phyloP scores from a whole-genome alignment of 1,140 invertebrate species.

The Drosophila erecta region DNA sequence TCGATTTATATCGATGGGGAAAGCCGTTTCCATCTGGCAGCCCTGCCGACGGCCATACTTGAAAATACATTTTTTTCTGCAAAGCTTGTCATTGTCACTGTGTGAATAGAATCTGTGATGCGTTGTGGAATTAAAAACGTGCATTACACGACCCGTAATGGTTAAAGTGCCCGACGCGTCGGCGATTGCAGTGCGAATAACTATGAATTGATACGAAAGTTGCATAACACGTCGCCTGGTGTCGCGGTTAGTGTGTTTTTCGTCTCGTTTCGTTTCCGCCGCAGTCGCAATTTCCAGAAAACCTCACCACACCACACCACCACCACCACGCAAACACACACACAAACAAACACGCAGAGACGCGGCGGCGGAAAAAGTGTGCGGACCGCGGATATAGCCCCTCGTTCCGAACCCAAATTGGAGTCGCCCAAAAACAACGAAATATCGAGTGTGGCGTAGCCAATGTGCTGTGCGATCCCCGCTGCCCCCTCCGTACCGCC shows the following conservation, averaged over 20 bases:
- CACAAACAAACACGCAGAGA: constrained; percentile 27
- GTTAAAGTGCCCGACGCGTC: constrained; percentile 40
- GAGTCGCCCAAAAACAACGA: constrained; percentile 4
- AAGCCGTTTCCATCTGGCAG: not conserved
- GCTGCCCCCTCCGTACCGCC: constrained; percentile 21
- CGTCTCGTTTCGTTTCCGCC: constrained; percentile 43
- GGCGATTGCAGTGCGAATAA: constrained; percentile 48
- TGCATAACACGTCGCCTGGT: constrained; percentile 73
- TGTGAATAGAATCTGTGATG: constrained; percentile 39
- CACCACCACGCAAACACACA: constrained; percentile 30
- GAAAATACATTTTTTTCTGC: constrained; percentile 53
- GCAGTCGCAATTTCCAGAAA: constrained; percentile 76
- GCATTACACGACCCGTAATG: constrained; percentile 30
- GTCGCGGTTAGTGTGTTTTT: constrained; percentile 51
- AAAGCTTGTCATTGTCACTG: constrained; percentile 52
- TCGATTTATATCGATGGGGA: not conserved
- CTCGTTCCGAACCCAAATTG: constrained; percentile 8
- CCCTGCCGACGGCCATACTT: constrained; percentile 33
- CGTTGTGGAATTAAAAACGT: constrained; percentile 34
- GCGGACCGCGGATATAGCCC: constrained; percentile 8
- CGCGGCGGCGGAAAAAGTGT: constrained; percentile 62
- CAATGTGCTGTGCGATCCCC: constrained; percentile 58
- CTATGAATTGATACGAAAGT: constrained; percentile 72
- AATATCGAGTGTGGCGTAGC: constrained; percentile 38
- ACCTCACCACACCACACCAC: constrained; percentile 55